phyloP scores from a whole-genome alignment of 2,888 invertebrate species.

The Nymphalis polychloros region DNA sequence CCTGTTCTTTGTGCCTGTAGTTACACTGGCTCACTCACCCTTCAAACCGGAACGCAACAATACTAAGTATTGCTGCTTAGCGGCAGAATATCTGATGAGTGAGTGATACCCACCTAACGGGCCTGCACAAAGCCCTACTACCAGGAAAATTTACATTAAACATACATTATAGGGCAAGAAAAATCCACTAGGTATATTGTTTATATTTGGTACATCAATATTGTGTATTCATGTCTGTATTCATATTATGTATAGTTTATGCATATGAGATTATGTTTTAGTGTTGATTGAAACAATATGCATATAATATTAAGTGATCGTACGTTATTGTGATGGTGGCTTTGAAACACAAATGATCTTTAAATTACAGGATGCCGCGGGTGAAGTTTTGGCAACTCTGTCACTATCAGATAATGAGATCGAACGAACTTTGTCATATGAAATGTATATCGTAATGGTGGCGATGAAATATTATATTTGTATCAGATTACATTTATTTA shows the following conservation, averaged over 20 bases:
- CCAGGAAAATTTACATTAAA: too few species aligned
- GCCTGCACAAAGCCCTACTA: too few species aligned
- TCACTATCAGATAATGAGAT: slow-evolving; percentile 64
- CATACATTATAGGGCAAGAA: too few species aligned
- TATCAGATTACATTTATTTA: neutral
- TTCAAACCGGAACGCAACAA: too few species aligned
- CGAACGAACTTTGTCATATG: slow-evolving; percentile 26
- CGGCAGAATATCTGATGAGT: too few species aligned
- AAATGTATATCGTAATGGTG: slow-evolving; percentile 16
- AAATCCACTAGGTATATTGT: too few species aligned
- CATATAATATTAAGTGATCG: slow-evolving; percentile 26
- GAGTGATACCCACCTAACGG: too few species aligned
- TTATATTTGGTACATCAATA: neutral
- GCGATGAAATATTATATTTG: neutral
- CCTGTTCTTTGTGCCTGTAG: too few species aligned
- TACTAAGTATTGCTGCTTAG: too few species aligned
- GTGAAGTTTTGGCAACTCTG: slow-evolving; percentile 72
- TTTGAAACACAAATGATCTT: slow-evolving; percentile 72
- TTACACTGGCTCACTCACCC: too few species aligned
- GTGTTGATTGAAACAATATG: slow-evolving; percentile 12
- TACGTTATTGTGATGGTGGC: slow-evolving; percentile 45
- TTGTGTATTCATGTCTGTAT: too few species aligned
- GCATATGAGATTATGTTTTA: neutral
- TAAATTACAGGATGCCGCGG: slow-evolving; percentile 56
- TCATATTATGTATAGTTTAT: neutral